A percentile compares a stretch with the other conserved stretches of the same genome.
These are phyloP conservation scores for Abrostola tripartita DNA, from an alignment of 2,888 invertebrate species.

Conservation along the genomic window DNA sequence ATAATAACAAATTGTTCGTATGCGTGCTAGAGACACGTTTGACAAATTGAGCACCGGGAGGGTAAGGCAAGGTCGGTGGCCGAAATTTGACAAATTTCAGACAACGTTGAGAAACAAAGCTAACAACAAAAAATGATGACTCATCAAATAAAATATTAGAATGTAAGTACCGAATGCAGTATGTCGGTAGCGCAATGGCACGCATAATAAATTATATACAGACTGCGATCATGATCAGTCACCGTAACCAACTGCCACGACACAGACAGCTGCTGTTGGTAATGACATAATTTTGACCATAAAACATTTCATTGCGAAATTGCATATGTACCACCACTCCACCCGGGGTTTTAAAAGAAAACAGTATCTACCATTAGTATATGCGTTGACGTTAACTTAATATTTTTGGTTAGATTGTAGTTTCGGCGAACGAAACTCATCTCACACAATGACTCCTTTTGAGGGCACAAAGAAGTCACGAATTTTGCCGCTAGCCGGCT, in stretches of 20 bases:
- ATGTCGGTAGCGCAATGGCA: constrained; percentile 3
- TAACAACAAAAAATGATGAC: constrained; percentile 5
- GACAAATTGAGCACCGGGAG: constrained; percentile 47
- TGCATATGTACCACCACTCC: too few relatives aligned
- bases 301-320: neutral
- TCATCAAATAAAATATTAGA: constrained; percentile 1
- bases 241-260: constrained; percentile 42
- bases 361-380: too few relatives aligned
- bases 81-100: constrained; percentile 29
- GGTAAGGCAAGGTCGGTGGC: constrained; percentile 52
- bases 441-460: too few relatives aligned
- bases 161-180: neutral
- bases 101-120: constrained; percentile 33
- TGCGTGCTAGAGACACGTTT: constrained; percentile 64
- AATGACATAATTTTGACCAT: constrained; percentile 5
- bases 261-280: constrained; percentile 25
- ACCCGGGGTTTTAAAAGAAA: too few relatives aligned
- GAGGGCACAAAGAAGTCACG: too few relatives aligned
- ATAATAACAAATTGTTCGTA: constrained; percentile 39
- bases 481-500: too few relatives aligned
- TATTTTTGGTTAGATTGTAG: too few relatives aligned
- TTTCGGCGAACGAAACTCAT: too few relatives aligned
- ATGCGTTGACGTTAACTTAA: too few relatives aligned
- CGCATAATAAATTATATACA: constrained; percentile 23
- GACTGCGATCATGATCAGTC: constrained; percentile 29